Conservation (phyloP, 2,797 vertebrate genomes). For the Aythya fuligula region DNA sequence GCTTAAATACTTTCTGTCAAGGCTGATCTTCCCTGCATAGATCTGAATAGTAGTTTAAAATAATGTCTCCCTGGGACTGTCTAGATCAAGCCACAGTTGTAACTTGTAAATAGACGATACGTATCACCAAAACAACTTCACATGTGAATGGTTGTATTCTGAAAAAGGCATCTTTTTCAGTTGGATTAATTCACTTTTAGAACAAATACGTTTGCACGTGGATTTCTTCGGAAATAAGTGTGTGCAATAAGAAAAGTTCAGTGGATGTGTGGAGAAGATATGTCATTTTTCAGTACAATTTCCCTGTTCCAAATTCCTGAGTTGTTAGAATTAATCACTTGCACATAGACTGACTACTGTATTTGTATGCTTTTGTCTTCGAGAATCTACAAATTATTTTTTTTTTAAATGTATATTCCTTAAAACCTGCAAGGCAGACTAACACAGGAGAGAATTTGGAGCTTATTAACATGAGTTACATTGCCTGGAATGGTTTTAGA, state of each 20-base stretch:
- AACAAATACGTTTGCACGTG: neutral
- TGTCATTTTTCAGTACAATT: neutral
- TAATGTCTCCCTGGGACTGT: neutral
- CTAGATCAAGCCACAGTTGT: neutral
- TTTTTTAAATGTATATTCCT: neutral
- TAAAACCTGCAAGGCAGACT: neutral
- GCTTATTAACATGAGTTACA: neutral
- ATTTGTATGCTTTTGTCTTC: neutral
- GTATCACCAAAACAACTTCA: neutral
- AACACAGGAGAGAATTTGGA: neutral
- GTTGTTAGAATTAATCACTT: neutral
- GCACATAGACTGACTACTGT: neutral
- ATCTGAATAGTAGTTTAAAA: neutral
- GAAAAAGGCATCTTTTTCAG: neutral
- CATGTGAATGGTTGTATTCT: neutral
- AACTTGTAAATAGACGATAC: neutral
- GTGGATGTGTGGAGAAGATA: neutral
- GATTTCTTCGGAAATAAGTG: neutral
- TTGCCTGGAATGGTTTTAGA: neutral
- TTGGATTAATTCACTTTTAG: neutral
- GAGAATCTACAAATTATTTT: neutral
- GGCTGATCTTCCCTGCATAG: neutral
- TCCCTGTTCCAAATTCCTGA: neutral
- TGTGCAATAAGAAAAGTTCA: neutral
- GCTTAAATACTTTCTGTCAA: slow-evolving; percentile 14